Percentiles rank a stretch among this genome's conserved stretches.
Conservation (phyloP, 2,113 vertebrate species). For the Coregonus clupeaformis region DNA sequence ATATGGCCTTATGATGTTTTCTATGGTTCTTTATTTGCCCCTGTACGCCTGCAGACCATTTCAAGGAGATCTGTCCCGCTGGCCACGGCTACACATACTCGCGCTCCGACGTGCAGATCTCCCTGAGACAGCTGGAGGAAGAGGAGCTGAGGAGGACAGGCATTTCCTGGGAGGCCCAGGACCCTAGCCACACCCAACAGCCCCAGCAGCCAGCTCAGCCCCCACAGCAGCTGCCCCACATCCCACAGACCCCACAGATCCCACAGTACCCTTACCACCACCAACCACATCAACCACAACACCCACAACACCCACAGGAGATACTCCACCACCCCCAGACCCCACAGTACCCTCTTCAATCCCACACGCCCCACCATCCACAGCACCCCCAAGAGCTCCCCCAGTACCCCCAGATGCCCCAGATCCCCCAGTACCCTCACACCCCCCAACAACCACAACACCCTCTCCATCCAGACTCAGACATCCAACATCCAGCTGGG, state of each 20-base stretch:
- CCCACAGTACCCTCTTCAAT: neutral
- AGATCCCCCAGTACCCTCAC: neutral
- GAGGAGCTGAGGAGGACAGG: constrained; percentile 75
- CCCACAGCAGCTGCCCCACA: neutral
- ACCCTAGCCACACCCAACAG: constrained; percentile 61
- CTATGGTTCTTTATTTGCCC: constrained; percentile 33
- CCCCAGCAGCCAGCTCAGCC: constrained; percentile 4
- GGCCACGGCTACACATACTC: constrained; percentile 80
- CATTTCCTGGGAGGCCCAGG: constrained; percentile 59
- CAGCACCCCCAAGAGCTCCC: no score
- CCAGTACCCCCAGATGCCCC: neutral
- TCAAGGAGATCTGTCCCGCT: constrained; percentile 80
- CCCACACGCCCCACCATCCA: neutral
- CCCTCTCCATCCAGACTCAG: constrained; percentile 22
- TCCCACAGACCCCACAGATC: constrained; percentile 3
- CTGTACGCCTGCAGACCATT: constrained; percentile 68
- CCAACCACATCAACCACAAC: constrained; percentile 1
- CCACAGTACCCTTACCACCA: constrained; percentile 6
- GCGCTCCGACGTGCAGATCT: constrained; percentile 76
- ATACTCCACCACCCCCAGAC: neutral
- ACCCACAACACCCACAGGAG: neutral
- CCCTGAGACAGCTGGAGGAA: constrained; percentile 83
- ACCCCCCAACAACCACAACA: neutral
- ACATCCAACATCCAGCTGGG: constrained; percentile 23
- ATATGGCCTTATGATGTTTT: constrained; percentile 14